phyloP scores from a whole-genome alignment of 2,888 invertebrate species.

The Limnephilus marmoratus region DNA sequence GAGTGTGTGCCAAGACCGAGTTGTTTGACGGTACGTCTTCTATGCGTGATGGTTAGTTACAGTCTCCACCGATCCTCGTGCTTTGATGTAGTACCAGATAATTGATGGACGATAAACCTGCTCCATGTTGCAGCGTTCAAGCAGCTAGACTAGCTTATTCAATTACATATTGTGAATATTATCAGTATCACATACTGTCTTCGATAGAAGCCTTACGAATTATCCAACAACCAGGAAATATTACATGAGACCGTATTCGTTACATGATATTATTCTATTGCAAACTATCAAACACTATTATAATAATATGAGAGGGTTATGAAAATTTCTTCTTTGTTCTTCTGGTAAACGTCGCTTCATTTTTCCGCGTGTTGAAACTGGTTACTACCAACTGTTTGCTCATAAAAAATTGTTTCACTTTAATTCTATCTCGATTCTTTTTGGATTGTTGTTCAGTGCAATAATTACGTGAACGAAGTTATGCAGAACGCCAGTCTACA shows the following conservation, averaged over 20 bases:
- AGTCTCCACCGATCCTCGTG: neutral
- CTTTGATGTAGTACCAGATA: neutral
- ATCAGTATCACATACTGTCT: neutral
- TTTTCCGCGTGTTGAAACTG: neutral
- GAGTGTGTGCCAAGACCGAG: no score
- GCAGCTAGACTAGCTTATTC: neutral
- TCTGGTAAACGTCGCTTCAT: neutral
- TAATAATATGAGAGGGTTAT: neutral
- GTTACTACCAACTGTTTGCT: neutral
- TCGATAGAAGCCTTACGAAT: neutral
- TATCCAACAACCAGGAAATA: slow-evolving; percentile 2
- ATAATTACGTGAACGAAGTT: neutral
- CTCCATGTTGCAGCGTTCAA: neutral
- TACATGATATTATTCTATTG: neutral
- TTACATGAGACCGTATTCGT: neutral
- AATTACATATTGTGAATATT: neutral
- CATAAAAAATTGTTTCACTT: neutral
- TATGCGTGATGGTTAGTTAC: no score
- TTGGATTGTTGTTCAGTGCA: neutral
- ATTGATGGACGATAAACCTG: neutral
- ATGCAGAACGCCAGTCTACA: no score
- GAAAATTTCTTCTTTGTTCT: neutral
- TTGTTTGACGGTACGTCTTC: no score
- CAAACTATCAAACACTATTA: neutral
- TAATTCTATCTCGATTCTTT: neutral